Evolutionary conservation across 2,113 vertebrate species (phyloP).

Genomic region (Nyctibius bracteatus): DNA sequence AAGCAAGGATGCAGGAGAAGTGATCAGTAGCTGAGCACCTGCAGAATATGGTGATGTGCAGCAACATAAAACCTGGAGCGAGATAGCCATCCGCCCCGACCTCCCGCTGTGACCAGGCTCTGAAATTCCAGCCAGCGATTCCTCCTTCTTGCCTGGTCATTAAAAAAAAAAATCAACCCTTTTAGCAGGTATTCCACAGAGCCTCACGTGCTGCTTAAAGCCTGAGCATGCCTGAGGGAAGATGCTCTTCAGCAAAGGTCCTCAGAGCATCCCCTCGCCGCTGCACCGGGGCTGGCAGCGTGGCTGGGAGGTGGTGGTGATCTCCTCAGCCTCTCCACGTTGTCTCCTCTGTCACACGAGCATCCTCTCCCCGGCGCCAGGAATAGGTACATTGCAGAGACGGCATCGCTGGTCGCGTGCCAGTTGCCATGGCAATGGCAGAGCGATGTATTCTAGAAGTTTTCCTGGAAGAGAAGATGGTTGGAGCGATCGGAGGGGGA

Average conservation of each 20-base stretch:
- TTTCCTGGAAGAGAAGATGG: not conserved
- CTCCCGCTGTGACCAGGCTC: not conserved
- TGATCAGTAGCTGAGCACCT: fast-evolving
- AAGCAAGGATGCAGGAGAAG: not conserved
- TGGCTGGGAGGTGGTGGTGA: fast-evolving
- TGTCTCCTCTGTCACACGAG: not conserved
- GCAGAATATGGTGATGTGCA: not conserved
- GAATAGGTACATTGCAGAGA: not conserved
- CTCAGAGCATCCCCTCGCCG: fast-evolving
- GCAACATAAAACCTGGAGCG: not conserved
- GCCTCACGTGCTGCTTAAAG: not conserved
- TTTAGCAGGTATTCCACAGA: not conserved
- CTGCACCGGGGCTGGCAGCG: fast-evolving
- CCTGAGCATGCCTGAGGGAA: not conserved
- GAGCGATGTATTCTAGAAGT: slow-evolving; percentile 19
- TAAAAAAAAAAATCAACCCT: not conserved
- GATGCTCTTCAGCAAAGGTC: not conserved
- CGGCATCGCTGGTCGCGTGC: not conserved
- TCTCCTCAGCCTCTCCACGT: not conserved
- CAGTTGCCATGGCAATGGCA: slow-evolving; percentile 53
- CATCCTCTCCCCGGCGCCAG: not conserved
- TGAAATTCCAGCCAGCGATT: slow-evolving; percentile 10
- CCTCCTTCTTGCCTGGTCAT: not conserved
- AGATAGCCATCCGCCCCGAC: not conserved
- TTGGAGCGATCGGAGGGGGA: not conserved